Evolutionary conservation across 2,797 vertebrate genomes (phyloP).

Genomic region (Hydrocynus forskahlii): DNA sequence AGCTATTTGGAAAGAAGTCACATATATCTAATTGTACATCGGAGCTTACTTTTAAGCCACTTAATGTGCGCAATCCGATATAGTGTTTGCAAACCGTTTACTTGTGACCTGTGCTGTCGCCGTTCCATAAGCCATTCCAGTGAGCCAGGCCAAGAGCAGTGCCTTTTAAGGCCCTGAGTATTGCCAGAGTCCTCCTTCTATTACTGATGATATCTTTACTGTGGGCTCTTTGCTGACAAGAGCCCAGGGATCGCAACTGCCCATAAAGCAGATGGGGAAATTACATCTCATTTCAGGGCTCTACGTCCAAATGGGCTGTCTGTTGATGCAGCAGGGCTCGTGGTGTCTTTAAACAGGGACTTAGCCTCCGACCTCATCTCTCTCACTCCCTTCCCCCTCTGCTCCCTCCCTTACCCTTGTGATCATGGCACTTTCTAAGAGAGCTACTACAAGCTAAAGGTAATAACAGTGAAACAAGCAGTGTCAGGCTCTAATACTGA

Average conservation of each 20-base stretch:
- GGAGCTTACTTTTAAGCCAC: constrained; percentile 76
- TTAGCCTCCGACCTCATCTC: constrained; percentile 75
- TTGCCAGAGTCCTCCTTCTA: constrained; percentile 81
- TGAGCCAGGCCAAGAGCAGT: constrained; percentile 73
- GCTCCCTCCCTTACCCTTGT: constrained; percentile 50
- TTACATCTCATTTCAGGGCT: constrained; percentile 79
- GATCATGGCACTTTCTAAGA: constrained; percentile 54
- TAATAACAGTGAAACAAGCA: constrained; percentile 67
- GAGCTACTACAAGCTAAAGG: constrained; percentile 75
- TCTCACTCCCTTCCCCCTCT: constrained; percentile 21
- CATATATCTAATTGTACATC: constrained; percentile 63
- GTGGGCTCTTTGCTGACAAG: constrained; percentile 80
- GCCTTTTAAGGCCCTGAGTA: constrained; percentile 79
- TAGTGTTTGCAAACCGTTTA: constrained; percentile 81
- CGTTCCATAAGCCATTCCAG: constrained; percentile 77
- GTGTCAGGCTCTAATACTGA: constrained; percentile 39
- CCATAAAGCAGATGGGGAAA: constrained; percentile 84
- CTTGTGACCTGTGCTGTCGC: constrained; percentile 76
- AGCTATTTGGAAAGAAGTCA: constrained; percentile 44
- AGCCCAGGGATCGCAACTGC: constrained; percentile 80
- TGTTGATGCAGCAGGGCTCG: constrained; percentile 79
- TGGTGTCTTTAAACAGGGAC: constrained; percentile 81
- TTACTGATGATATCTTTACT: constrained; percentile 83
- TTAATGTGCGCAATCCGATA: constrained; percentile 79
- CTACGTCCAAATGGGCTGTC: constrained; percentile 78